Evolutionary conservation across 2,888 invertebrate species (phyloP).

Genomic region (Fragum fragum): DNA sequence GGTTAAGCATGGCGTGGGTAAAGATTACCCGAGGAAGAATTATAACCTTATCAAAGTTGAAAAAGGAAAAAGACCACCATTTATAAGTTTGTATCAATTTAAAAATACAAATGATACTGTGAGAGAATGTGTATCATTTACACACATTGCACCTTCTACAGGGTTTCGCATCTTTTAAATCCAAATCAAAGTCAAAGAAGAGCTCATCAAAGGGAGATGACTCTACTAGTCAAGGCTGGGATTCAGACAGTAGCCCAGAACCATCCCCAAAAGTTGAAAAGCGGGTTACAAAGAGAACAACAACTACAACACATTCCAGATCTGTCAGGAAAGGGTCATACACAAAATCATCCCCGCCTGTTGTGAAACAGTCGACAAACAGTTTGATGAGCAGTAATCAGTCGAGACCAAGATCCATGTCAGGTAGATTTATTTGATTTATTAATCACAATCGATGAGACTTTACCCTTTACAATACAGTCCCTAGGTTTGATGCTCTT

Average conservation of each 20-base stretch:
- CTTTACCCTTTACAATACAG: neutral
- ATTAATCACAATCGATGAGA: too few species aligned
- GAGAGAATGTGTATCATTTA: too few species aligned
- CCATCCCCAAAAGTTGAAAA: conserved; percentile 25
- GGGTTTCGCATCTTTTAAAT: conserved; percentile 57
- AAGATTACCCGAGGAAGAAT: too few species aligned
- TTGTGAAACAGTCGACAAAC: neutral
- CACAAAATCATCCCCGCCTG: neutral
- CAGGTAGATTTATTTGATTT: conserved; percentile 38
- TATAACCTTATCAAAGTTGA: too few species aligned
- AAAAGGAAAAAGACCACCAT: too few species aligned
- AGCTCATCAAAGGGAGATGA: conserved; percentile 23
- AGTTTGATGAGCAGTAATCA: neutral
- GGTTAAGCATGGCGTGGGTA: too few species aligned
- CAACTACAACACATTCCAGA: conserved; percentile 8
- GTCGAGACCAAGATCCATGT: conserved; percentile 36
- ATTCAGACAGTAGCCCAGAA: conserved; percentile 46
- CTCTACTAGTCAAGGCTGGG: conserved; percentile 36
- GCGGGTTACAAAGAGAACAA: conserved; percentile 32
- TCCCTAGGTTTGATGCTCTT: too few species aligned
- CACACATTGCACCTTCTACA: too few species aligned
- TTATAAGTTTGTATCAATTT: too few species aligned
- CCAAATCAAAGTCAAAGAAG: conserved; percentile 32
- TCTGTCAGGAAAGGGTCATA: neutral
- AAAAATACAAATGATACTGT: too few species aligned